phyloP scores from a whole-genome alignment of 2,888 invertebrate species.

The Sinodicranocentrus sp. region DNA sequence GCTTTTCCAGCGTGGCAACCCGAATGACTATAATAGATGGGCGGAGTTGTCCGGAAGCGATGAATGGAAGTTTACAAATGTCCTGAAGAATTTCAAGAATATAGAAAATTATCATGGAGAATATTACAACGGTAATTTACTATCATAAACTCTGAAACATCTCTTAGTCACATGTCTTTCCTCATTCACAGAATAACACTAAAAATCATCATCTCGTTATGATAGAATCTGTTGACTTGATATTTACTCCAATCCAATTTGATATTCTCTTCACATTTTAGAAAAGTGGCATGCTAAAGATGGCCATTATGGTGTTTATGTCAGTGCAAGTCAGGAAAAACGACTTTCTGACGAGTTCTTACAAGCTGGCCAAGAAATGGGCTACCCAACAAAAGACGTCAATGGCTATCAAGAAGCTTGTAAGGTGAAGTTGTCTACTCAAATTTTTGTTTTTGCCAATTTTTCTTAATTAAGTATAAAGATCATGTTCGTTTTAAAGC shows the following conservation, averaged over 20 bases:
- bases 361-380: slow-evolving; percentile 62
- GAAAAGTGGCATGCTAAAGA: slow-evolving; percentile 43
- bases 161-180: no score
- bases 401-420: slow-evolving; percentile 63
- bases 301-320: slow-evolving; percentile 44
- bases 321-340: slow-evolving; percentile 20
- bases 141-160: neutral
- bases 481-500: slow-evolving; percentile 2
- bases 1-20: slow-evolving; percentile 68
- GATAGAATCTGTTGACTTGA: neutral
- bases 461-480: neutral
- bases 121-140: slow-evolving; percentile 52
- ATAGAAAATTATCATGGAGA: slow-evolving; percentile 70
- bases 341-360: slow-evolving; percentile 32
- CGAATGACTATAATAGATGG: slow-evolving; percentile 71
- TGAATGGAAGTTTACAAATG: slow-evolving; percentile 70
- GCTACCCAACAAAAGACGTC: slow-evolving; percentile 48
- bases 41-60: slow-evolving; percentile 57
- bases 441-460: neutral
- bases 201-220: neutral
- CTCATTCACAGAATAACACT: neutral
- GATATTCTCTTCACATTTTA: no score
- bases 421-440: slow-evolving; percentile 4
- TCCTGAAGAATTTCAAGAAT: slow-evolving; percentile 71
- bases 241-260: neutral